Conservation (phyloP, 2,888 invertebrate genomes). For the Stenchaetothrips biformis region DNA sequence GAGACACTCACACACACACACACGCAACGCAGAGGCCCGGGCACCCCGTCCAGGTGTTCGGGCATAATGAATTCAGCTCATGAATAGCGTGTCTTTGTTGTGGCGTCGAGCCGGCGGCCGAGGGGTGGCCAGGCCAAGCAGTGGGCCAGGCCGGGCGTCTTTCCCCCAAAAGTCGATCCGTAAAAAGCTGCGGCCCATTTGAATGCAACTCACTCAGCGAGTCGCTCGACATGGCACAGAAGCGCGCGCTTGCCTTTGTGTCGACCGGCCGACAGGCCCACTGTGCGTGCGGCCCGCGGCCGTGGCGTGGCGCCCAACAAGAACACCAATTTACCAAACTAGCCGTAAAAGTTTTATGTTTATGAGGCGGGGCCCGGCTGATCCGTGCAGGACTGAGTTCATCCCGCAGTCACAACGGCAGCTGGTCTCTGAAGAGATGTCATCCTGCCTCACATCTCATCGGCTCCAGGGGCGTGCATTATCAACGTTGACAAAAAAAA, state of each 20-base stretch:
- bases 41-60: not conserved
- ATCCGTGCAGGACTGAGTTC: not conserved
- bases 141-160: no score
- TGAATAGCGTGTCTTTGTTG: conserved; percentile 19
- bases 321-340: conserved; percentile 23
- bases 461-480: not conserved
- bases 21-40: not conserved
- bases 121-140: no score
- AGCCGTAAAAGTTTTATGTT: conserved; percentile 23
- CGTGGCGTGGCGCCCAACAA: not conserved
- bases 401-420: not conserved
- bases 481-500: not conserved
- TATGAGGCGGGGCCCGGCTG: not conserved
- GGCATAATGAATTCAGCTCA: conserved; percentile 14
- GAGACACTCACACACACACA: not conserved
- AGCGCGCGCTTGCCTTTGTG: no score
- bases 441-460: not conserved
- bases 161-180: not conserved
- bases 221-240: no score
- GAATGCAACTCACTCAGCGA: not conserved
- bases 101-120: not conserved
- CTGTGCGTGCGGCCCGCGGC: no score
- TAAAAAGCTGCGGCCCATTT: not conserved
- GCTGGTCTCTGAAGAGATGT: not conserved
- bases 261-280: no score